Percentiles rank a stretch among this genome's conserved stretches.
These are phyloP conservation scores for Morelia viridis DNA, from an alignment of 2,797 vertebrate species.

Conservation along the genomic window DNA sequence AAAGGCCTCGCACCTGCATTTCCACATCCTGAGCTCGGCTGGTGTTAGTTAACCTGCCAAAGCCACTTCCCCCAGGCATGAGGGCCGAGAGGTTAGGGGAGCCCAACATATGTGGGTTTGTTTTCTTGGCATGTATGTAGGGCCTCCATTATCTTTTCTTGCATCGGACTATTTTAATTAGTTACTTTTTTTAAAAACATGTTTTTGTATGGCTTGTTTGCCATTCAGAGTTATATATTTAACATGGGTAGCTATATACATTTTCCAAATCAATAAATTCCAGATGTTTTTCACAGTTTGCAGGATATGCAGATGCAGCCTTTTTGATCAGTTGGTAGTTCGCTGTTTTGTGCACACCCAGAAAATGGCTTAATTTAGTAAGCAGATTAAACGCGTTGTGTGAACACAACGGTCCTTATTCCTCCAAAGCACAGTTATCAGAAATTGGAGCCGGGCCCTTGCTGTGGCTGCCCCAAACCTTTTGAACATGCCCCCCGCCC, in stretches of 20 bases:
- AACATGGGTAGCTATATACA: not conserved
- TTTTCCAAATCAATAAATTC: not conserved
- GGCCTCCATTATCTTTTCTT: too few relatives aligned
- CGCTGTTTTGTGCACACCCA: not conserved
- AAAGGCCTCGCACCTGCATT: not conserved
- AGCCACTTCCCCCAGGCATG: too few relatives aligned
- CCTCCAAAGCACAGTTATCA: not conserved
- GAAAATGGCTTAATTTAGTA: not conserved
- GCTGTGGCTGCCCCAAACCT: not conserved
- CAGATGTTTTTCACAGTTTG: not conserved
- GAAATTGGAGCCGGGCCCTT: not conserved
- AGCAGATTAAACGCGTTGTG: not conserved
- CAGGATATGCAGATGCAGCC: not conserved
- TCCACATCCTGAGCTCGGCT: not conserved
- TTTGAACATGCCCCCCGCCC: too few relatives aligned
- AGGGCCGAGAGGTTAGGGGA: too few relatives aligned
- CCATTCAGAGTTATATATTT: not conserved
- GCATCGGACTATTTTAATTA: not conserved
- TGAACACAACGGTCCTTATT: too few relatives aligned
- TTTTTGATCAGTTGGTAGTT: not conserved
- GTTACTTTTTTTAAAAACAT: not conserved
- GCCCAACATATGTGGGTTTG: too few relatives aligned
- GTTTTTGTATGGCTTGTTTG: not conserved
- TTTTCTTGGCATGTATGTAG: too few relatives aligned
- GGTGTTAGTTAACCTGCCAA: too few relatives aligned